Evolutionary conservation across 2,888 invertebrate species (phyloP), one percentile per base, ranked within the genome.

Genomic region (Clepsis dumicolana): DNA sequence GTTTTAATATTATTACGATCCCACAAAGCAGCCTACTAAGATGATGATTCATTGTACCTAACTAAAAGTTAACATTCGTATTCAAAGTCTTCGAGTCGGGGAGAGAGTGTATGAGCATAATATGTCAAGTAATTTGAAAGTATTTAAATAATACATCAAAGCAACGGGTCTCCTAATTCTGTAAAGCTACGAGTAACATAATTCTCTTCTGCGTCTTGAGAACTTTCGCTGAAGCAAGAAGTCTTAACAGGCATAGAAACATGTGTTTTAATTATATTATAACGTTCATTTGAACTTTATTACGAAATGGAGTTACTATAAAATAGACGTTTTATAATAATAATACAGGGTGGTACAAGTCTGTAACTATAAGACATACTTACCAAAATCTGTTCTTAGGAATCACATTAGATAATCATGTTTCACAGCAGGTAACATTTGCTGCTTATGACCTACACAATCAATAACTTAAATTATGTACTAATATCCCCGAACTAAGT

Each of bases 71-170:
- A 48, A 48, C 21, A 48, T 48, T 48, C 48, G 48, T 21, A 48
- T 48, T 48, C 21, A 48, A 48, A 48, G 48, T 48, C 48, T 21
- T 21, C 12, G 21, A 48, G 21, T 18, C 48, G 48, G 21, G 21
- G 21, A 18, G 21, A 48, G 21, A 48, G 48, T 21, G 48, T 48
- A 48, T 21, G 48, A 48, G 48, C n/a, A 21, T 35, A 59, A 35
- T 18, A 59, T 29, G 35, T 18, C 24, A 35, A 35, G 59, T 59
- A 59, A 29, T 59, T 59, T 35, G 38, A 35, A 59, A 35, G 59
- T 35, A 59, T 59, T 59, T 38, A 35, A 59, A 59, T 59, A 59
- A 35, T 59, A 59, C 35, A 59, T 59, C 59, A 59, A 59, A 59
- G 59, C 14, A 27, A 59, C 48, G 48, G 21, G 21, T 21, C 48